phyloP scores from a whole-genome alignment of 2,113 vertebrate genomes.

The Albula goreensis region DNA sequence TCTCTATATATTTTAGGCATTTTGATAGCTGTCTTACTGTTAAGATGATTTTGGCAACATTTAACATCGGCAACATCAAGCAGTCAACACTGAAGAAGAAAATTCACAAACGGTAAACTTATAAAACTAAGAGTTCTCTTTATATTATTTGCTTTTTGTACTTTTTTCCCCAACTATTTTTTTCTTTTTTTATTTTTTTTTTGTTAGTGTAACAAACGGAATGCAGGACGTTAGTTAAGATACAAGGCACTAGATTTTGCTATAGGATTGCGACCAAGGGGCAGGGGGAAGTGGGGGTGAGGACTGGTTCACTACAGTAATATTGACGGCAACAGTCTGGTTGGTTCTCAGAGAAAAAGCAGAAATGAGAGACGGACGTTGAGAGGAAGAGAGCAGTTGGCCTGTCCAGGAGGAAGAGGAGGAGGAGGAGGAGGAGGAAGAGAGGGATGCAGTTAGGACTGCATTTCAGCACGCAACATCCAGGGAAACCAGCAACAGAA shows the following conservation, averaged over 20 bases:
- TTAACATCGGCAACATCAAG: slow-evolving; percentile 18
- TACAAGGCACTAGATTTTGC: slow-evolving; percentile 77
- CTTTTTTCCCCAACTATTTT: slow-evolving; percentile 23
- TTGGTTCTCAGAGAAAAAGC: slow-evolving; percentile 42
- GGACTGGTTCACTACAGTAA: slow-evolving; percentile 38
- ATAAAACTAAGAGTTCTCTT: neutral
- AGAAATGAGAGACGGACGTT: slow-evolving; percentile 37
- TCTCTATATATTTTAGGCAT: slow-evolving; percentile 4
- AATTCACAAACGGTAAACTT: slow-evolving; percentile 6
- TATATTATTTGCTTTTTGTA: slow-evolving; percentile 31
- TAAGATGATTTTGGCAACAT: slow-evolving; percentile 28
- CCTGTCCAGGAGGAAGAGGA: slow-evolving; percentile 13
- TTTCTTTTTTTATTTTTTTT: slow-evolving; percentile 22
- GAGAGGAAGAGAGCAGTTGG: slow-evolving; percentile 45
- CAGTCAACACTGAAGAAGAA: slow-evolving; percentile 15
- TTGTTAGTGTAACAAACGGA: slow-evolving; percentile 48
- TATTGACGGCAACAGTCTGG: slow-evolving; percentile 39
- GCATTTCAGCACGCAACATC: slow-evolving; percentile 93
- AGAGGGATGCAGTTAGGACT: slow-evolving; percentile 72
- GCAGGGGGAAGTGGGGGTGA: slow-evolving; percentile 1
- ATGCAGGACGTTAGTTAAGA: slow-evolving; percentile 59
- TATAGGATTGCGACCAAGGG: slow-evolving; percentile 60
- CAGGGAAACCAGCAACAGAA: slow-evolving; percentile 96
- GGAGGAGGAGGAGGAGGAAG: slow-evolving; percentile 28
- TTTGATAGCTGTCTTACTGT: slow-evolving; percentile 17